Percentiles rank a stretch among this genome's conserved stretches.
These are phyloP conservation scores for Festucalex cinctus DNA, from an alignment of 2,113 vertebrate species.

Conservation along the genomic window DNA sequence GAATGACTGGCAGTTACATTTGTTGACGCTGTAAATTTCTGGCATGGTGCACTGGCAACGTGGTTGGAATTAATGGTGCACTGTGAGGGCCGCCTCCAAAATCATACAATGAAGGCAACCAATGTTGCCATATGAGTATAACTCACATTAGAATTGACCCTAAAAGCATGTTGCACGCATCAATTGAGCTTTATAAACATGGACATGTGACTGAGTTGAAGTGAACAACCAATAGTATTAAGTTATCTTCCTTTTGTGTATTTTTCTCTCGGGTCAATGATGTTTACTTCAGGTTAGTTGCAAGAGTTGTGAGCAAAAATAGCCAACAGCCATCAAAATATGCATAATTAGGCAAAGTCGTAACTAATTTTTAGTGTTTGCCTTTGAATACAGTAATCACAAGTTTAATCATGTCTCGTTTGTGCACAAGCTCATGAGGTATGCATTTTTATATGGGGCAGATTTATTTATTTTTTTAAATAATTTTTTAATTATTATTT, in stretches of 20 bases:
- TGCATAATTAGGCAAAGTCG: not conserved
- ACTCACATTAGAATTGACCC: constrained; percentile 20
- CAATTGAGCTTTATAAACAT: not conserved
- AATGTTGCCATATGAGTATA: not conserved
- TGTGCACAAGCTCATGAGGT: not conserved
- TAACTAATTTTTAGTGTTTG: not conserved
- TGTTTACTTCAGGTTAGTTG: not conserved
- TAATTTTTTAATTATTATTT: too few relatives aligned
- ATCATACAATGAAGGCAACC: constrained; percentile 20
- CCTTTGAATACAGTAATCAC: not conserved
- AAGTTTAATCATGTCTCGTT: not conserved
- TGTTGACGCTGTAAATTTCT: constrained; percentile 33
- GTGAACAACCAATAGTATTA: not conserved
- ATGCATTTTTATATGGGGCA: too few relatives aligned
- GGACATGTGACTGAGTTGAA: not conserved
- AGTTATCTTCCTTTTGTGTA: not conserved
- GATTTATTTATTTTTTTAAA: too few relatives aligned
- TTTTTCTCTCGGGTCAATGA: not conserved
- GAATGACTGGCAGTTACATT: constrained; percentile 13
- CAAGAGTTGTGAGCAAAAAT: not conserved
- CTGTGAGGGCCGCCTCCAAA: constrained; percentile 12
- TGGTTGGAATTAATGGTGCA: constrained; percentile 15
- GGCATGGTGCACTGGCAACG: constrained; percentile 31
- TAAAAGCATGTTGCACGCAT: not conserved
- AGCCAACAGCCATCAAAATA: not conserved